Base-by-base conservation (phyloP, 2,797 vertebrate genomes). In the Darevskia mixta region DNA sequence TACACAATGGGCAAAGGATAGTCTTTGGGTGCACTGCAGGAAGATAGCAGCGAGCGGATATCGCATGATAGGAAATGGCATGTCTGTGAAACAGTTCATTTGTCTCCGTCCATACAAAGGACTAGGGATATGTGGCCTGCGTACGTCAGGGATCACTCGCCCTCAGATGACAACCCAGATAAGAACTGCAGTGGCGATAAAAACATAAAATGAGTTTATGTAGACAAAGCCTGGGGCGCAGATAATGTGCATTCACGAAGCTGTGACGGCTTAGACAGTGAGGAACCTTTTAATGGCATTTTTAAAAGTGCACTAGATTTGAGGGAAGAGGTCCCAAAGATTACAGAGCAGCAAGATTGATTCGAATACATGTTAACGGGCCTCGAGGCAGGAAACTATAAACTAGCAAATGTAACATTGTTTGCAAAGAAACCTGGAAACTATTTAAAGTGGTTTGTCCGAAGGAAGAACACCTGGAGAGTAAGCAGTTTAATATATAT, bases 21-120 rank as follows among this genome's bases (percentile, higher is more conserved):
- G 92, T 86, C 78, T 29, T 1, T 43, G 43, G 81, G 86, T 83
- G 79, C 86, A 87, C 23, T 89, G 88, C 89, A 94, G 90, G 90
- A 91, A 91, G 61, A 90, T 82, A 66, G 89, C 27, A 3, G 90
- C 71, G n/a, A 86, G 35, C 85, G 86, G 89, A 90, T 93, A 83
- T 4, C 87, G 84, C 81, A 89, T 83, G 86, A 91, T 93, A 90
- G 87, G 86, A 93, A 94, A 94, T 55, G 92, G 81, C 49, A 84
- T 69, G 76, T 90, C 92, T 89, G 87, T 87, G 89, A 90, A 92
- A 90, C 93, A 91, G 89, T 90, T 96, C 88, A 83, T 94, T 95
- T 95, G 86, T 94, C 84, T 85, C 91, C 76, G 90, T 92, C 93
- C 93, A 77, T 79, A 92, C 87, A 94, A 91, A 93, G 82, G 76